Evolutionary conservation across 2,113 vertebrate species (phyloP).

Genomic region (Odontophorus gujanensis): DNA sequence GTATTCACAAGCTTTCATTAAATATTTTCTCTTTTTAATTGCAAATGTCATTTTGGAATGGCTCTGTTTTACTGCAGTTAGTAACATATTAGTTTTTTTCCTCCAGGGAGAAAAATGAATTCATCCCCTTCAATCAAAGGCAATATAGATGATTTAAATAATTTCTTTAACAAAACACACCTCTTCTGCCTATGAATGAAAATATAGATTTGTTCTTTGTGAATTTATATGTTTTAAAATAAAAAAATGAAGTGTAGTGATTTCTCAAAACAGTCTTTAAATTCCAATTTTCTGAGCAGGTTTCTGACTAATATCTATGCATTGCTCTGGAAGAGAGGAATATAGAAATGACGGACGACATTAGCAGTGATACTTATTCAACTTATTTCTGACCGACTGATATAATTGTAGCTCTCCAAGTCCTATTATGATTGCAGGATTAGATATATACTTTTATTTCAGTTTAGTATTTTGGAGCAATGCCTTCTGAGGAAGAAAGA

Average conservation of each 20-base stretch:
- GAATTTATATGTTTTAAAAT: constrained; percentile 6
- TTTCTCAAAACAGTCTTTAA: constrained; percentile 8
- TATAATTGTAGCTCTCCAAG: constrained; percentile 35
- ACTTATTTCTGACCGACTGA: constrained; percentile 20
- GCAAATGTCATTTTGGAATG: constrained; percentile 25
- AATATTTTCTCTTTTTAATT: constrained; percentile 61
- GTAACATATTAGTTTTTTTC: background rate
- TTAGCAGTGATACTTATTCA: constrained; percentile 24
- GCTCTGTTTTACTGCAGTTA: background rate
- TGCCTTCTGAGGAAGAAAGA: constrained; percentile 50
- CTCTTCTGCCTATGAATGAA: background rate
- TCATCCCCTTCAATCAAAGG: constrained; percentile 19
- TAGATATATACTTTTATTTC: constrained; percentile 67
- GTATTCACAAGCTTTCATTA: background rate
- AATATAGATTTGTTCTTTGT: constrained; percentile 4
- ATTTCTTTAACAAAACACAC: constrained; percentile 7
- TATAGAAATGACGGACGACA: background rate
- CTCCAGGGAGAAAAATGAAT: constrained; percentile 6
- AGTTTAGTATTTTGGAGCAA: constrained; percentile 56
- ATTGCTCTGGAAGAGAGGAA: background rate
- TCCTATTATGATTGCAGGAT: constrained; percentile 46
- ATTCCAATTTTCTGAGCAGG: constrained; percentile 19
- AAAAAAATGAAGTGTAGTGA: background rate
- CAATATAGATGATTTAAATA: constrained; percentile 10
- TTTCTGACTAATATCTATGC: background rate